Conservation (phyloP, 2,113 vertebrate genomes). For the Tringa solitaria region DNA sequence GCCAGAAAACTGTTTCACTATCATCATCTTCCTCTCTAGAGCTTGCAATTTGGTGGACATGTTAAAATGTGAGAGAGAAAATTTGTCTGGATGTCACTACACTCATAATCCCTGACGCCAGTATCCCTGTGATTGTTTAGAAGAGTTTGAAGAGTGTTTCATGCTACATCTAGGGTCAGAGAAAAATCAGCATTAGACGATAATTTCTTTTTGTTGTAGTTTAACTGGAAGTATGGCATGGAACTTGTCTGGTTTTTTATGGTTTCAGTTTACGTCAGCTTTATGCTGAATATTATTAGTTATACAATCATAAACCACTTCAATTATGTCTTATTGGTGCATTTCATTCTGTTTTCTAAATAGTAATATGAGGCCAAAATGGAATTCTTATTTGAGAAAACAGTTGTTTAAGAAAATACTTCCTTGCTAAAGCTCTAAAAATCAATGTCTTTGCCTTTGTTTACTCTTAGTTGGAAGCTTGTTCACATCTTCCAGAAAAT, state of each 20-base stretch:
- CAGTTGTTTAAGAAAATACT: background rate
- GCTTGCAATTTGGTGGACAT: background rate
- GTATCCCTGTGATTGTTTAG: background rate
- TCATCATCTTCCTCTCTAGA: background rate
- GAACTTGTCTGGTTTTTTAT: background rate
- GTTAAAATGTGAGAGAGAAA: background rate
- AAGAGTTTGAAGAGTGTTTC: background rate
- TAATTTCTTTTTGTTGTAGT: background rate
- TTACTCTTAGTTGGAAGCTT: constrained; percentile 49
- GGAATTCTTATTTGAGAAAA: background rate
- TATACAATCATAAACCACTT: background rate
- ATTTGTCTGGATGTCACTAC: background rate
- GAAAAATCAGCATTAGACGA: background rate
- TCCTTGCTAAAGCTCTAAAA: background rate
- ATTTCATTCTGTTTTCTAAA: background rate
- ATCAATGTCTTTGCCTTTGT: background rate
- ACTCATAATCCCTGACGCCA: background rate
- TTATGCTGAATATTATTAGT: background rate
- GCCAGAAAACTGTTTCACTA: background rate
- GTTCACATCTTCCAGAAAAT: constrained; percentile 23
- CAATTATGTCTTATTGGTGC: background rate
- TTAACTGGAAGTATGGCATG: background rate
- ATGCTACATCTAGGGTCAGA: background rate
- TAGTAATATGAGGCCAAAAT: background rate
- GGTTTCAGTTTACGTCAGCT: background rate